Base-by-base conservation (phyloP, 2,797 vertebrate genomes). In the Scolopax bukidnonensis region DNA sequence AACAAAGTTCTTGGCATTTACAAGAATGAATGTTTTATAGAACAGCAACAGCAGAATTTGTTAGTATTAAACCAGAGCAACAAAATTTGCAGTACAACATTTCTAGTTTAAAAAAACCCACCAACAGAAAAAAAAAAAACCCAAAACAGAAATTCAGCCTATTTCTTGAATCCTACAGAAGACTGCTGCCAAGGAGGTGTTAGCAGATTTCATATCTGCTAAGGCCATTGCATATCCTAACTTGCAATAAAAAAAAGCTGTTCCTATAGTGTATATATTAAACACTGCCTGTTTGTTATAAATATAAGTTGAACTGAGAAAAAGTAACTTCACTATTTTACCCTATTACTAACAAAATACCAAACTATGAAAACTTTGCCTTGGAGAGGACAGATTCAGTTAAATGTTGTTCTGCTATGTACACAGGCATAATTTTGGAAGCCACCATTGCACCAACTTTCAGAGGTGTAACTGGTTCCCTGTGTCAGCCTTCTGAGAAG, bases 191-290 rank as follows among this genome's bases (percentile, higher is more conserved):
- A 65, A 76, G 15, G 25, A 82, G 16, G 21, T 30, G 40, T 33
- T 16, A 78, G 12, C 5, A 23, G 38, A 60, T 93, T 60, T 85
- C 1, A 0, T 59, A 60, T 20, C 38, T 83, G n/a, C 28, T 64
- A 92, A 90, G 76, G 79, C 69, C 53, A 84, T 41, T 91, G 21
- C 36, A 48, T 79, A 88, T 70, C n/a, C 61, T 84, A 95, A 77
- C 15, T n/a, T 93, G 27, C 41, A 68, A 43, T 67, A 61, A 85
- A 41, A 41, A 82, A 87, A 86, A 84, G 53, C 48, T 48, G 50
- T 50, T 85, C 24, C 61, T 77, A 70, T 32, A 45, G 11, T 36
- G 33, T 57, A 27, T 50, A 40, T 63, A 82, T 74, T 68, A 51
- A 70, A 89, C 17, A 67, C 38, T 28, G 24, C 21, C 32, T 63